Percentiles rank a stretch among this genome's conserved stretches.
Conservation (phyloP, 2,113 vertebrate species). For the Gulo gulo region DNA sequence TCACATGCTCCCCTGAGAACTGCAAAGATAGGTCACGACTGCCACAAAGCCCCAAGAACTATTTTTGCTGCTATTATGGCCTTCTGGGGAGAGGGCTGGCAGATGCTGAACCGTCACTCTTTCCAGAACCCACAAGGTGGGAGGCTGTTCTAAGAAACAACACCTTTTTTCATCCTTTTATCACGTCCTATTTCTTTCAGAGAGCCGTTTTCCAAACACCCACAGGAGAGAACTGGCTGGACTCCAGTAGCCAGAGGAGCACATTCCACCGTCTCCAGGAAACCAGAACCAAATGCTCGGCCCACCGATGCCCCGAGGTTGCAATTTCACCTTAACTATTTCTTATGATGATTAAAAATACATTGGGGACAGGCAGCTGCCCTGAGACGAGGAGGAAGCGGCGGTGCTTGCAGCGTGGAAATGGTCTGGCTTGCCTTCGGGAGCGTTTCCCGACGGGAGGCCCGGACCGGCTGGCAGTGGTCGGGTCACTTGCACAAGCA, state of each 20-base stretch:
- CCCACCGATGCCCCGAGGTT: neutral
- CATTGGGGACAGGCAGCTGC: neutral
- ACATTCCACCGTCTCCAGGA: neutral
- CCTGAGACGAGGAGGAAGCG: neutral
- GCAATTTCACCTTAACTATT: neutral
- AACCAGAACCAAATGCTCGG: neutral
- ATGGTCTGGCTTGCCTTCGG: neutral
- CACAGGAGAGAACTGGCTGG: neutral
- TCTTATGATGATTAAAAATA: neutral
- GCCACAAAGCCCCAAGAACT: neutral
- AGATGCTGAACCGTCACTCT: neutral
- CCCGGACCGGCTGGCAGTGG: neutral
- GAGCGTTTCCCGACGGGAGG: too few relatives aligned
- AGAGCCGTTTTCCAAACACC: neutral
- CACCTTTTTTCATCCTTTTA: neutral
- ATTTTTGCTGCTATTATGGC: neutral
- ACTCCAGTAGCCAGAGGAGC: neutral
- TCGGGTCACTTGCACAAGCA: neutral
- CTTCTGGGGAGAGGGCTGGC: neutral
- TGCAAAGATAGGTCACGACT: neutral
- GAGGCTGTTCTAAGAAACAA: neutral
- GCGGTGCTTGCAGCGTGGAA: accelerated
- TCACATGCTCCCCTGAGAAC: neutral
- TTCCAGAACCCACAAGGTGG: neutral
- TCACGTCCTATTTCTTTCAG: neutral